Base-by-base conservation (phyloP, 2,113 vertebrate genomes). In the Solea senegalensis region DNA sequence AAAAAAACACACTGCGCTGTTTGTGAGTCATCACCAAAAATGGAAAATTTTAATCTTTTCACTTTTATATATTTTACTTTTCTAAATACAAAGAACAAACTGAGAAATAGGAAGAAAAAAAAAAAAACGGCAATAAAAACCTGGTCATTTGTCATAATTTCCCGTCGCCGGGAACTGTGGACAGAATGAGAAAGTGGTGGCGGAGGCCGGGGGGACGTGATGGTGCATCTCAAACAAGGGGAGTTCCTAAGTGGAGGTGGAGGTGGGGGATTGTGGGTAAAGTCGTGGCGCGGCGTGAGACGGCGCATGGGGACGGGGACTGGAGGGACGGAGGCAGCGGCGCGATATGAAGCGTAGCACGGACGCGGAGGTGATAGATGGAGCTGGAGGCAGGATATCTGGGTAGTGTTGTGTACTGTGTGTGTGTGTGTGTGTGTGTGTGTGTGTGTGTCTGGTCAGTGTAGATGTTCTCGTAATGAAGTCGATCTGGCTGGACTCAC, bases 131-230 rank as follows among this genome's bases (percentile, higher is more conserved):
- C 85, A 84, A 78, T 66, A 82, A 85, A 82, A 78, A 8, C 10
- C 48, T 14, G 56, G 55, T 55, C 69, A 84, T 91, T 90, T 86
- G 87, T 91, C 90, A 91, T 87, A 51, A 85, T 92, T 91, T 91
- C 83, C 87, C 79, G 27, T 70, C 60, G 83, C 80, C 77, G 76
- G 87, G 82, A 89, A 88, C 82, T 70, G 65, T 65, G 84, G 88
- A 90, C 87, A 86, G 87, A 90, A 88, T 89, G 86, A 90, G 81
- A 89, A 83, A 90, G 85, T 80, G 80, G 74, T 53, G 73, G 76
- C 63, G 15, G 85, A 69, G 61, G 82, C 69, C 62, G 54, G 65
- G 80, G 65, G 80, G 80, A 78, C 41, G 55, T 81, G 82, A 66
- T 43, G 78, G 77, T 48, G 86, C 87, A 85, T 92, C 80, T 73